Evolutionary conservation across 2,888 invertebrate species (phyloP).

Genomic region (Anoplius nigerrimus): DNA sequence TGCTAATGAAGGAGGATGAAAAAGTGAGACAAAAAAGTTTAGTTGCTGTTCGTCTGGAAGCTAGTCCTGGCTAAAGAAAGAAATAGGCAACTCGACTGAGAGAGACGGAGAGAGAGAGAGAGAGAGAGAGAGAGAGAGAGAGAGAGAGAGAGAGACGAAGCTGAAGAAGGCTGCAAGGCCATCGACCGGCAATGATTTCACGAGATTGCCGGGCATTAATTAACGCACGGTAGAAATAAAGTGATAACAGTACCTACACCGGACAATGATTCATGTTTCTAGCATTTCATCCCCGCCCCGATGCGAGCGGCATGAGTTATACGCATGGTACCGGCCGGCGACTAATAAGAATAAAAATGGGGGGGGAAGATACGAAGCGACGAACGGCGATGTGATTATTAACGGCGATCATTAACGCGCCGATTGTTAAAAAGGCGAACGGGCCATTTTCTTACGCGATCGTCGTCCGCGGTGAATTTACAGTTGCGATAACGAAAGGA

Average conservation of each 20-base stretch:
- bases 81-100: no score
- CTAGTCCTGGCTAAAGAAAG: no score
- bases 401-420: slow-evolving; percentile 33
- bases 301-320: slow-evolving; percentile 34
- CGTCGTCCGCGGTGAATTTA: no score
- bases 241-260: slow-evolving; percentile 42
- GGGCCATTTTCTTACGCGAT: no score
- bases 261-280: slow-evolving; percentile 46
- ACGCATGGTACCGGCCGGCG: slow-evolving; percentile 11
- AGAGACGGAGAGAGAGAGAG: no score
- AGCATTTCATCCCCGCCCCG: slow-evolving; percentile 37
- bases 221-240: slow-evolving; percentile 42
- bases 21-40: no score
- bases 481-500: no score
- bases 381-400: slow-evolving; percentile 32
- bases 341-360: slow-evolving; percentile 9
- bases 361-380: slow-evolving; percentile 9
- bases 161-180: slow-evolving; percentile 19
- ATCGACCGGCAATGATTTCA: slow-evolving; percentile 30
- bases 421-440: no score
- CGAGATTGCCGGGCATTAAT: slow-evolving; percentile 35
- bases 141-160: neutral
- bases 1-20: slow-evolving; percentile 4
- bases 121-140: no score
- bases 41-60: no score